These are phyloP conservation scores for Dryomyza anilis DNA, from an alignment of 2,888 invertebrate species.

Conservation along the genomic window DNA sequence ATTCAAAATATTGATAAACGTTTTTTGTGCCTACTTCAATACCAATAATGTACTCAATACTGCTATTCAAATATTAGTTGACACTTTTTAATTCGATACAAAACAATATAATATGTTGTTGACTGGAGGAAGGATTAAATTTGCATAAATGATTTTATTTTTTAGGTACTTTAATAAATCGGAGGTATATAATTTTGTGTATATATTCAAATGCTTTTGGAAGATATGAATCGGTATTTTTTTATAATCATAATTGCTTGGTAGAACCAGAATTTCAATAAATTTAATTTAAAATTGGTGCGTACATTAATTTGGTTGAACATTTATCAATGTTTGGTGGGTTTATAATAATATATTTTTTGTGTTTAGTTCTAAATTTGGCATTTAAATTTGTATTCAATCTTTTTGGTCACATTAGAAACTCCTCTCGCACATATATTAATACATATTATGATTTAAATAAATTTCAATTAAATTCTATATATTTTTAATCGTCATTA, in stretches of 20 bases:
- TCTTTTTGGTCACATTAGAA: neutral
- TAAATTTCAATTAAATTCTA: conserved; percentile 1
- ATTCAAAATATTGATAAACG: neutral
- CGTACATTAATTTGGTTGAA: too few species aligned
- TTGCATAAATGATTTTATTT: neutral
- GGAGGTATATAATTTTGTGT: conserved; percentile 7
- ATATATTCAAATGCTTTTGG: neutral
- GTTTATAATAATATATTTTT: conserved; percentile 26
- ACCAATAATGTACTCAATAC: too few species aligned
- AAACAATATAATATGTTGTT: too few species aligned
- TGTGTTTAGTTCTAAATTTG: conserved; percentile 27
- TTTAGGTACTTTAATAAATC: conserved; percentile 17
- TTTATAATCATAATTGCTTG: neutral
- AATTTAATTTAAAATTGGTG: neutral
- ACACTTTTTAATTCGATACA: too few species aligned
- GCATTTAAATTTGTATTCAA: conserved; percentile 14
- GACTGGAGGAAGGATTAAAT: neutral
- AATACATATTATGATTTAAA: neutral
- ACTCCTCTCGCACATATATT: neutral
- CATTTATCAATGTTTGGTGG: too few species aligned
- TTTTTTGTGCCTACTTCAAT: neutral
- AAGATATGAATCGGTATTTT: neutral
- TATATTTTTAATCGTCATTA: too few species aligned
- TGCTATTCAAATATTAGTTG: too few species aligned
- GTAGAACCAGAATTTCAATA: neutral